phyloP scores from a whole-genome alignment of 1,140 invertebrate species.

The Bombus balteatus region DNA sequence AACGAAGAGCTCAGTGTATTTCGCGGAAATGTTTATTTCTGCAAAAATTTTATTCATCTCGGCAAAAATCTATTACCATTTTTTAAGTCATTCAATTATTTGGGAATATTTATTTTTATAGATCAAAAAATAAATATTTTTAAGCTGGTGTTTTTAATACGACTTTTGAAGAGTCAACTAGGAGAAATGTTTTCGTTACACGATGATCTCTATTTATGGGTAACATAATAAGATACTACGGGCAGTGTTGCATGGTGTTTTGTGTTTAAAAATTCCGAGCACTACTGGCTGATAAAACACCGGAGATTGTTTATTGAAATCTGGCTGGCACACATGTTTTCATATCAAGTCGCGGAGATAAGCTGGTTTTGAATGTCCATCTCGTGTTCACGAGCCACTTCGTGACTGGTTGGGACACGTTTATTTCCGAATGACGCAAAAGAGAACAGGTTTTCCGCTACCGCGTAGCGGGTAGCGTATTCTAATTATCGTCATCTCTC shows the following conservation, averaged over 20 bases:
- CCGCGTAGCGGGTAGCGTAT: background rate
- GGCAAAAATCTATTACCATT: too few relatives aligned
- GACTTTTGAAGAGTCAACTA: background rate
- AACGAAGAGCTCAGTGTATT: conserved; percentile 4
- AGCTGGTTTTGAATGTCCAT: conserved; percentile 70
- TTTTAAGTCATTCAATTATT: too few relatives aligned
- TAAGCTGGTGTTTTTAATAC: background rate
- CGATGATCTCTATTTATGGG: conserved; percentile 7
- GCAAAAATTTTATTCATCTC: background rate
- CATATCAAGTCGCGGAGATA: conserved; percentile 68
- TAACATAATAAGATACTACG: conserved; percentile 7
- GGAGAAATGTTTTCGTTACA: background rate
- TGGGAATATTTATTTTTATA: too few relatives aligned
- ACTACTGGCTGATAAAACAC: conserved; percentile 60
- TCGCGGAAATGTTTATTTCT: conserved; percentile 38
- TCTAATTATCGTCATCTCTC: conserved; percentile 20
- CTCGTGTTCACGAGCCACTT: conserved; percentile 53
- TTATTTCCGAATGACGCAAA: conserved; percentile 51
- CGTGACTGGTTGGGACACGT: background rate
- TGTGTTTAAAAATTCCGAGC: conserved; percentile 67
- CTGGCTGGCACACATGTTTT: conserved; percentile 66
- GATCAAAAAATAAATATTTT: background rate
- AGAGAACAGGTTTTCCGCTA: conserved; percentile 52
- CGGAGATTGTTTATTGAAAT: conserved; percentile 70
- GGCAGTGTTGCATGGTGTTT: conserved; percentile 37